Conservation (phyloP, 2,113 vertebrate genomes). For the Taxidea taxus region DNA sequence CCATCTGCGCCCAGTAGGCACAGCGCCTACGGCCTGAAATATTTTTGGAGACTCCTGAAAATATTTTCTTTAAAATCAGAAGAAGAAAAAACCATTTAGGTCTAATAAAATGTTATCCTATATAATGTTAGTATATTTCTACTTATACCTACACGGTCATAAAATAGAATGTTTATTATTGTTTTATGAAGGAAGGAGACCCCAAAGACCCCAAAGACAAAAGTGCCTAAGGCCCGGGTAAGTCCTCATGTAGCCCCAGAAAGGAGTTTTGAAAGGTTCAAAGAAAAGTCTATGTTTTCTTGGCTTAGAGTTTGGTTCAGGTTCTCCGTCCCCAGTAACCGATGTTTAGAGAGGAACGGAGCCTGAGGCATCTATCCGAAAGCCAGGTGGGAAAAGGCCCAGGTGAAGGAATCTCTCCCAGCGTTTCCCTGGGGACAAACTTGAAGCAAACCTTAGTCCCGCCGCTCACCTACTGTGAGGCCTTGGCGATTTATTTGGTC, state of each 20-base stretch:
- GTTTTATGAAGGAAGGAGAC: background rate
- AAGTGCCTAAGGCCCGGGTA: background rate
- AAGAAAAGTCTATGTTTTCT: slow-evolving; percentile 19
- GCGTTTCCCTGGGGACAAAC: background rate
- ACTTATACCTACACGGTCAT: background rate
- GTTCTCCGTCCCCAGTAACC: background rate
- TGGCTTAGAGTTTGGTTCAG: slow-evolving; percentile 8
- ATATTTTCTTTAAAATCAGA: slow-evolving; percentile 16
- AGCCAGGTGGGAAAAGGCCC: background rate
- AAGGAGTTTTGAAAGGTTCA: slow-evolving; percentile 6
- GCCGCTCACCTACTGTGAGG: background rate
- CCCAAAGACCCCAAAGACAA: background rate
- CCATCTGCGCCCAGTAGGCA: background rate
- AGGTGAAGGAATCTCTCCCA: background rate
- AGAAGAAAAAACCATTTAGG: background rate
- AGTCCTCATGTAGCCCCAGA: background rate
- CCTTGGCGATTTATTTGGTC: background rate
- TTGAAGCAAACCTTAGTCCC: background rate
- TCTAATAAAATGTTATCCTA: background rate
- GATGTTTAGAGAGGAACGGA: background rate
- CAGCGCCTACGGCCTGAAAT: background rate
- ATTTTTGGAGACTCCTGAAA: background rate
- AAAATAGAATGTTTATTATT: background rate
- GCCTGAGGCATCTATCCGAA: background rate
- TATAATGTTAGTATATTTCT: background rate